A percentile compares a stretch with the other conserved stretches of the same genome.
Conservation (phyloP, 1,140 invertebrate genomes). For the Charaxes varanes region DNA sequence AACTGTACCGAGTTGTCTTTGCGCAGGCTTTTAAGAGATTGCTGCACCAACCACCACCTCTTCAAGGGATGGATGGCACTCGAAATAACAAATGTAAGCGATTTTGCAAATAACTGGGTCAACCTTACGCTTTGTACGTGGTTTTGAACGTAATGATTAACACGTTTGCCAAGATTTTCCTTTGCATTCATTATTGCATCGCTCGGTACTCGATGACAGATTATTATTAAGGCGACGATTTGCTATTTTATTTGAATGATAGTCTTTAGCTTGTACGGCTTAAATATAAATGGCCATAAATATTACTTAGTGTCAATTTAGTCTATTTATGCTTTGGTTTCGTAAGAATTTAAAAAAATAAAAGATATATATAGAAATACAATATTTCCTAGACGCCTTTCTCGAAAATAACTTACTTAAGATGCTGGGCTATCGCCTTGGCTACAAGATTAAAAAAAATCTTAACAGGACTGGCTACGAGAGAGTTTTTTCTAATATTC, state of each 20-base stretch:
- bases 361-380: too few relatives aligned
- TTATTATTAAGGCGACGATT: conserved; percentile 10
- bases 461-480: too few relatives aligned
- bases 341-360: too few relatives aligned
- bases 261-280: conserved; percentile 10
- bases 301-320: not conserved
- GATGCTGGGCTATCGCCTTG: too few relatives aligned
- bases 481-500: too few relatives aligned
- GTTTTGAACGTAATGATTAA: conserved; percentile 25
- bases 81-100: conserved; percentile 29
- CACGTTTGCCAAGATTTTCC: conserved; percentile 21
- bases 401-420: too few relatives aligned
- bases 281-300: not conserved
- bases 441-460: too few relatives aligned
- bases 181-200: conserved; percentile 16
- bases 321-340: too few relatives aligned
- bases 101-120: conserved; percentile 31
- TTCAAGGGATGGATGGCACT: conserved; percentile 51
- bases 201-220: conserved; percentile 15
- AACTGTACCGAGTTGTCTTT: conserved; percentile 32
- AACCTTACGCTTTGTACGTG: conserved; percentile 26
- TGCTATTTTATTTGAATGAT: not conserved
- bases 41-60: conserved; percentile 39
- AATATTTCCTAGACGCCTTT: too few relatives aligned
- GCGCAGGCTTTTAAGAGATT: conserved; percentile 45